These are phyloP conservation scores for Amiota minor DNA, from an alignment of 2,888 invertebrate genomes.

Conservation along the genomic window DNA sequence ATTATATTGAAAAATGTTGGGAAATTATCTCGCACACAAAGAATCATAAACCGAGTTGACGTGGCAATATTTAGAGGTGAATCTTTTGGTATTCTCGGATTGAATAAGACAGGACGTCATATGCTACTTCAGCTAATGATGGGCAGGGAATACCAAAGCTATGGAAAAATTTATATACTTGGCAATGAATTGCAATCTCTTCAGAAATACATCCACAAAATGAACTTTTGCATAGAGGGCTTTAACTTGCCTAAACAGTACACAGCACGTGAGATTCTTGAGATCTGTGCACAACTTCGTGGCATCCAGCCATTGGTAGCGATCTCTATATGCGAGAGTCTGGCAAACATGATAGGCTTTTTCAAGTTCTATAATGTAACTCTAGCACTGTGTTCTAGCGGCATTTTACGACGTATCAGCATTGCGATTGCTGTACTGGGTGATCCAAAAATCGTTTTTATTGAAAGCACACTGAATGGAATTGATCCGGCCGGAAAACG, in stretches of 20 bases:
- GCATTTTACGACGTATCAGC: constrained; percentile 47
- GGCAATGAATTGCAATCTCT: constrained; percentile 38
- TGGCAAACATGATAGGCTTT: constrained; percentile 53
- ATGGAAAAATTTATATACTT: constrained; percentile 48
- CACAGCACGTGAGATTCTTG: constrained; percentile 50
- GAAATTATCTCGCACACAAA: constrained; percentile 30
- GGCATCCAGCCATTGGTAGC: constrained; percentile 37
- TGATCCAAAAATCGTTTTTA: constrained; percentile 45
- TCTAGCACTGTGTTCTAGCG: constrained; percentile 43
- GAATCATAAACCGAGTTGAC: constrained; percentile 44
- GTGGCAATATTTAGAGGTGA: constrained; percentile 50
- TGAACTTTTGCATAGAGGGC: constrained; percentile 55
- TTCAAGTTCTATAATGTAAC: constrained; percentile 35
- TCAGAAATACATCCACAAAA: constrained; percentile 35
- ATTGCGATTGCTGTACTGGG: constrained; percentile 53
- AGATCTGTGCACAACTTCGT: constrained; percentile 41
- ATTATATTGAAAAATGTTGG: constrained; percentile 39
- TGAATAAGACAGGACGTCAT: constrained; percentile 50
- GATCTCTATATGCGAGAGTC: constrained; percentile 34
- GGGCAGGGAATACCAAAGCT: constrained; percentile 34
- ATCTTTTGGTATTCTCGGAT: constrained; percentile 50
- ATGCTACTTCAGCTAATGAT: constrained; percentile 45
- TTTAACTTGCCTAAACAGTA: constrained; percentile 36
- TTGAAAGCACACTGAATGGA: constrained; percentile 51
- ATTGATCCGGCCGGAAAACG: constrained; percentile 52